phyloP scores from a whole-genome alignment of 2,797 vertebrate genomes.

The Cyprinodon diabolis region DNA sequence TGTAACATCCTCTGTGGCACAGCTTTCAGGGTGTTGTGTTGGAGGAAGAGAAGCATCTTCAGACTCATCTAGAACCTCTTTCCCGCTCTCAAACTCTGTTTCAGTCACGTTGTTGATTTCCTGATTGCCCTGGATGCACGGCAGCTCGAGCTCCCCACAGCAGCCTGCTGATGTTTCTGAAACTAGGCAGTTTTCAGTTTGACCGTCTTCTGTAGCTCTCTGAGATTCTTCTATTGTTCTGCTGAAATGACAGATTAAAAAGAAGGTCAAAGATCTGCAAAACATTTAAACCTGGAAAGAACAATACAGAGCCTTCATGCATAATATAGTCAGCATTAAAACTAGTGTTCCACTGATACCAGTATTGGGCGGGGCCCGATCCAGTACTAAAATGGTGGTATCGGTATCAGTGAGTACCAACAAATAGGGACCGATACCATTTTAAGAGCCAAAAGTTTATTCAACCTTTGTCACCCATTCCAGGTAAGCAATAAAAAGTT shows the following conservation, averaged over 20 bases:
- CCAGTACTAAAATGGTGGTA: no score
- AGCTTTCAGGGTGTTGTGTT: conserved; percentile 1
- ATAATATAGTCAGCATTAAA: not conserved
- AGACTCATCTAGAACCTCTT: conserved; percentile 14
- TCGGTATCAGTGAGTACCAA: no score
- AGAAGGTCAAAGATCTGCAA: not conserved
- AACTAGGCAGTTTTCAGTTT: conserved; percentile 21
- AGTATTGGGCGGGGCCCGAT: no score
- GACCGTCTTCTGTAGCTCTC: not conserved
- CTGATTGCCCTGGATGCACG: not conserved
- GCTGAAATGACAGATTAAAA: conserved; percentile 41
- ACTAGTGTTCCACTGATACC: no score
- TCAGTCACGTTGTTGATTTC: conserved; percentile 10
- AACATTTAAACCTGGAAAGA: not conserved
- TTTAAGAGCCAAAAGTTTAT: no score
- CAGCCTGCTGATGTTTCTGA: conserved; percentile 14
- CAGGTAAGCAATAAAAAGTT: no score
- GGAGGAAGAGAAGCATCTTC: conserved; percentile 13
- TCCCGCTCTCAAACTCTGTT: not conserved
- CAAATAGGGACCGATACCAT: no score
- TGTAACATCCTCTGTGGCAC: not conserved
- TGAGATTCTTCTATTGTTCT: conserved; percentile 7
- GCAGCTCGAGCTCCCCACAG: conserved; percentile 19
- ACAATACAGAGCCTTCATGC: not conserved
- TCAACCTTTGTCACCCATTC: no score